A percentile compares a stretch with the other conserved stretches of the same genome.
Evolutionary conservation across 2,113 vertebrate genomes (phyloP).

Genomic region (Lamprotornis superbus): DNA sequence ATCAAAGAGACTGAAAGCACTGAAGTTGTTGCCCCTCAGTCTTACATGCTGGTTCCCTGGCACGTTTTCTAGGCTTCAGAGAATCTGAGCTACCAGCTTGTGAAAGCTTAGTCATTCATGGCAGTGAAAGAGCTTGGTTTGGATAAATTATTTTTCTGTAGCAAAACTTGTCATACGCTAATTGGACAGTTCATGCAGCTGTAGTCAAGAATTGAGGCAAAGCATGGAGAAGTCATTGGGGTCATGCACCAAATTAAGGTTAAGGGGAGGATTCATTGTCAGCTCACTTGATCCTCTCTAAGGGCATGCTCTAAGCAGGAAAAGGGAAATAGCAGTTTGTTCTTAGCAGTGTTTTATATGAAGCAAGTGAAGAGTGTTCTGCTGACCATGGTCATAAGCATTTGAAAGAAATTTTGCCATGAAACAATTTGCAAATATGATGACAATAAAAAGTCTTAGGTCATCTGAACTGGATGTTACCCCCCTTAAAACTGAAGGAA

Average conservation of each 20-base stretch:
- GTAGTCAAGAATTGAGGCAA: neutral
- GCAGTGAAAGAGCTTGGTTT: neutral
- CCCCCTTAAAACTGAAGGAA: neutral
- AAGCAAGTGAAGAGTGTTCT: neutral
- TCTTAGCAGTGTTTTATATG: neutral
- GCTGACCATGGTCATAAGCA: neutral
- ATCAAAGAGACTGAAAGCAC: neutral
- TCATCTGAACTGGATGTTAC: neutral
- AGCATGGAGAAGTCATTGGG: neutral
- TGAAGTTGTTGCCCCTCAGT: neutral
- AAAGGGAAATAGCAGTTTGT: neutral
- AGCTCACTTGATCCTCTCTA: rapidly evolving
- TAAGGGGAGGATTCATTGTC: neutral
- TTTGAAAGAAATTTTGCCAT: neutral
- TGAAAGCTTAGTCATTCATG: neutral
- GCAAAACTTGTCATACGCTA: neutral
- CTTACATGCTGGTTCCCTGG: neutral
- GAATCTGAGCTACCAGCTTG: neutral
- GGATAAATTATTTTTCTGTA: neutral
- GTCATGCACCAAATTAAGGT: neutral
- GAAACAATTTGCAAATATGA: neutral
- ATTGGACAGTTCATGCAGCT: neutral
- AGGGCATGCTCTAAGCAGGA: neutral
- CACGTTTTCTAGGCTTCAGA: neutral
- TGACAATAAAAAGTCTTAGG: neutral